Conservation (phyloP, 2,113 vertebrate genomes). For the Poecile atricapillus region DNA sequence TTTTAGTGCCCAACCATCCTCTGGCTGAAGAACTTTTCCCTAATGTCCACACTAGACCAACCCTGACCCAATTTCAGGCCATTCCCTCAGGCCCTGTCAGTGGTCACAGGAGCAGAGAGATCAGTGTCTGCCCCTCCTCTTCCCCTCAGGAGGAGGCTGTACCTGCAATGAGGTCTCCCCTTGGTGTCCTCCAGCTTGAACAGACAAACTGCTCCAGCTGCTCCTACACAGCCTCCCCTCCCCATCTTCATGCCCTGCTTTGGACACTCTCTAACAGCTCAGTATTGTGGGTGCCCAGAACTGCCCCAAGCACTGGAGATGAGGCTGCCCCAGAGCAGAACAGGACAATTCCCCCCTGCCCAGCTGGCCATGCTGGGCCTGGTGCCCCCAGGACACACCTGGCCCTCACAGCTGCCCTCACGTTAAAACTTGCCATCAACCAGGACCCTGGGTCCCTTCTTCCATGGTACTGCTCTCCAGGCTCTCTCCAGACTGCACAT, state of each 20-base stretch:
- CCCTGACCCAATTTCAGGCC: background rate
- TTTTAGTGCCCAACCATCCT: background rate
- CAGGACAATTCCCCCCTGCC: background rate
- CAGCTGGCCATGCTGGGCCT: accelerated
- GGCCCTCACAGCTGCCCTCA: background rate
- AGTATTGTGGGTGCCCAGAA: background rate
- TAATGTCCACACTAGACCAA: background rate
- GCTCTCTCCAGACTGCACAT: background rate
- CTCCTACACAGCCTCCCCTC: background rate
- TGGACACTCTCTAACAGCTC: background rate
- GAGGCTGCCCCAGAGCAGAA: background rate
- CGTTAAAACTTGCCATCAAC: accelerated
- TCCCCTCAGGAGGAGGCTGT: accelerated
- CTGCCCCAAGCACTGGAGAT: background rate
- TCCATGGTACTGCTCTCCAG: background rate
- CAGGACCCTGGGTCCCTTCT: background rate
- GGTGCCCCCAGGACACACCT: accelerated
- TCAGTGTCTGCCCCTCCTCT: background rate
- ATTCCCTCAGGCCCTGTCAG: background rate
- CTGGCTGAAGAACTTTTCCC: background rate
- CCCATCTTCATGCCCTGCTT: background rate
- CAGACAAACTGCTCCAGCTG: background rate
- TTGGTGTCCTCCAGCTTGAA: background rate
- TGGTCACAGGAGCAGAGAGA: background rate
- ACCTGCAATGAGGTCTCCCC: background rate